Percentiles rank a stretch among this genome's conserved stretches.
phyloP scores from a whole-genome alignment of 2,113 vertebrate genomes.

The Tragelaphus scriptus region DNA sequence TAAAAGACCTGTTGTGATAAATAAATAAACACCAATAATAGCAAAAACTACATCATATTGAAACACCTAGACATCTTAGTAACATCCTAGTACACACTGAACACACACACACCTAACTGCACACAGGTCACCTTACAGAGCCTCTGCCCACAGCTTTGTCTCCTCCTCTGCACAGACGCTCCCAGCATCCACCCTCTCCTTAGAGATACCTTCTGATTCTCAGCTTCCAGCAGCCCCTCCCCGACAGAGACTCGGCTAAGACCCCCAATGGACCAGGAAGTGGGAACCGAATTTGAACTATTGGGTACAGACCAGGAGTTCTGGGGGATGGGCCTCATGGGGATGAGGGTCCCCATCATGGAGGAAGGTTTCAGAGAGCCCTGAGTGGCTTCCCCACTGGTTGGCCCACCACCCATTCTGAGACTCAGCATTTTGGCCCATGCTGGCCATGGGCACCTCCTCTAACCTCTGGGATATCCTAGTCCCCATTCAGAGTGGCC shows the following conservation, averaged over 20 bases:
- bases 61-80: neutral
- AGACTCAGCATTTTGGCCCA: neutral
- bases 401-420: neutral
- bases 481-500: neutral
- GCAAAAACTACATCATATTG: neutral
- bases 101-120: neutral
- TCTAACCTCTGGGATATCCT: neutral
- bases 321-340: neutral
- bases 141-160: neutral
- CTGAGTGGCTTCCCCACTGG: neutral
- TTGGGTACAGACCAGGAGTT: neutral
- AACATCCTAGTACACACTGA: neutral
- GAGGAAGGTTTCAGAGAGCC: neutral
- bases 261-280: neutral
- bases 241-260: neutral
- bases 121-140: neutral
- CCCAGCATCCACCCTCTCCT: neutral
- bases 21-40: neutral
- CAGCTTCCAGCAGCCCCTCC: neutral
- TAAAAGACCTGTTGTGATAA: slow-evolving; percentile 74
- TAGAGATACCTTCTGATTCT: neutral
- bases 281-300: neutral
- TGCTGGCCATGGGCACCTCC: neutral
- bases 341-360: neutral
- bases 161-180: neutral